Base-by-base conservation (phyloP, 2,888 invertebrate genomes). In the Apamea epomidion region DNA sequence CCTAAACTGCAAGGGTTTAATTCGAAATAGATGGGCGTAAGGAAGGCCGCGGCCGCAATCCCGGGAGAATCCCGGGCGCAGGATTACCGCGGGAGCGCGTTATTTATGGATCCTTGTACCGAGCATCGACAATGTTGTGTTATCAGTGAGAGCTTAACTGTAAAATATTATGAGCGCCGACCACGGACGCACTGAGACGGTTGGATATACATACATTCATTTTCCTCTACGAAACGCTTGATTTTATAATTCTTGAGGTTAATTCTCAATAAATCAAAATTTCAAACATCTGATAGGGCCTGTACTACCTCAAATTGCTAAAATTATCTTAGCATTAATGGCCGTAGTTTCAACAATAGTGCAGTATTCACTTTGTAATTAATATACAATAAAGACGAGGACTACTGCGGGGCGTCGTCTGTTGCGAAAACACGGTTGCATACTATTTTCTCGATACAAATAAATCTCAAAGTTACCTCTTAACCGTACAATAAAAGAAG, bases 11-110 rank as follows among this genome's bases (percentile, higher is more conserved):
- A 87, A 82, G 74, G 80, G 80, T 80, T 86, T 80, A 80, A 84
- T 76, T 82, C 58, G 62, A 76, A 85, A 85, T 85, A 87, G 85
- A 85, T 87, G 82, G 80, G 64, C 65, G 75, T 37, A 69, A 86
- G 80, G 76, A 65, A 73, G 73, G 54, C 74, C 51, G 69, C 54
- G 71, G 85, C 67, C 86, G 76, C 76, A 62, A 81, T 81, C 85
- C 72, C 76, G 81, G 60, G 64, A 29, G 74, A 16, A n/a, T 37
- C 62, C 64, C 65, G 72, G 32, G 51, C 60, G 82, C 68, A 68
- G 78, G 74, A 75, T 73, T 85, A 81, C 71, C 48, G 64, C 51
- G 71, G 65, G 48, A 65, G 29, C 62, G 37, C 62, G 48, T 74
- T 77, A 68, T 77, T 77, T 81, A 77, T 81, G 37, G 62, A 71